Evolutionary conservation across 2,888 invertebrate genomes (phyloP), one percentile per base, ranked within the genome.

Genomic region (Camponotus fellah): DNA sequence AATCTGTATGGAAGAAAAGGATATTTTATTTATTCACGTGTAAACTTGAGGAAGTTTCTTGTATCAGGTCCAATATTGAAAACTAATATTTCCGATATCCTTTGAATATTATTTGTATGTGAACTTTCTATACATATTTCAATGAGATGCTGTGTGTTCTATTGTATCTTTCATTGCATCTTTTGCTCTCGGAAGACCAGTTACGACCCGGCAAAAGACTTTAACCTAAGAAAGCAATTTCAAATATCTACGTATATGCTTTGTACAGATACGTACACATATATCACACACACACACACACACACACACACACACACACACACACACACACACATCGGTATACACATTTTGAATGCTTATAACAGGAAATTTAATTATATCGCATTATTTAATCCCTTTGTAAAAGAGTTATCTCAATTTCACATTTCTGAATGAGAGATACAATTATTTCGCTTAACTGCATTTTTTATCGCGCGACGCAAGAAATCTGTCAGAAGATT

Each of bases 11-110:
- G 2, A 53, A 21, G 17, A 34, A 37, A 10, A 76, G 32, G 56
- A 75, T 68, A 40, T 46, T 3, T 46, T 46, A 75, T 77, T 56
- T 46, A 75, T 77, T 56, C 56, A 68, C 9, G 56, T 14, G 17
- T 40, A 26, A 76, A 66, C 37, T 49, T 21, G n/a, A 66, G 66
- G 14, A 37, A 65, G 6, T 40, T 60, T 12, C 12, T 43, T 53
- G 21, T n/a, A 17, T 49, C 17, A 17, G n/a, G n/a, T 8, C 32
- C 14, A 21, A 37, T 76, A 76, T 76, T 37, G 46, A n/a, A 69
- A 69, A 43, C 32, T 69, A 58, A 66, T 75, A 65, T 68, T 77
- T 43, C 34, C n/a, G 8, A 43, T 69, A 56, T 32, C 14, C 49
- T 8, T 1, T 34, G 21, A 12, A 56, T n/a, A 58, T 68, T 46